Evolutionary conservation across 2,797 vertebrate genomes (phyloP), one percentile per base, ranked within the genome.

Genomic region (Coendou prehensilis): DNA sequence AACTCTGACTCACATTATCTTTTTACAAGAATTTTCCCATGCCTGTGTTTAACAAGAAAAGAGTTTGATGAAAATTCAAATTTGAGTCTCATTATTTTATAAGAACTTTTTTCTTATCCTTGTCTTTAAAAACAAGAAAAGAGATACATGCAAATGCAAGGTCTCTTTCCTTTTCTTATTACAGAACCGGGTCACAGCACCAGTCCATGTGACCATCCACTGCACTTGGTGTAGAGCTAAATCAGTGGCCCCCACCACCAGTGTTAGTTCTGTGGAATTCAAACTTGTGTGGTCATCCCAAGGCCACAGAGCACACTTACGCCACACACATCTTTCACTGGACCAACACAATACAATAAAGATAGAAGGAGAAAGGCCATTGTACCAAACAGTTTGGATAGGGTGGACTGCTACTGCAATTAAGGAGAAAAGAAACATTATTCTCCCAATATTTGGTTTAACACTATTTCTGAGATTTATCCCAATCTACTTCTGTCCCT

Each of bases 1-100:
- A 96, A 97, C 56, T 75, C 22, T 80, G 47, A 69, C 84, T 88
- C 92, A 87, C 28, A 2, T 54, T 76, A 93, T 83, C n/a, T 63
- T 90, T 96, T 57, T 56, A 69, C 6, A 78, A 92, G 69, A 93
- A 64, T 45, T 88, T 94, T 87, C 57, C 80, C 75, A 89, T 7
- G 15, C 11, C 5, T 37, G 4, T 71, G 45, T 91, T 61, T 30
- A 57, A 78, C 9, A 45, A 64, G 3, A 63, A 37, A 41, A 64
- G 18, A 90, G 17, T 93, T 4, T 33, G 4, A 57, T 28, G n/a
- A 92, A 76, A 85, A 84, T 78, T 91, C 78, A 96, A 97, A 61
- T 69, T 28, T 83, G 52, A 67, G 87, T 89, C 92, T 80, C 23
- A 1, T 61, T 75, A 90, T 80, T 26, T 63, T 52, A 63, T 5